Evolutionary conservation across 1,140 invertebrate species (phyloP), one percentile per base, ranked within the genome.

Genomic region (Galleria mellonella): DNA sequence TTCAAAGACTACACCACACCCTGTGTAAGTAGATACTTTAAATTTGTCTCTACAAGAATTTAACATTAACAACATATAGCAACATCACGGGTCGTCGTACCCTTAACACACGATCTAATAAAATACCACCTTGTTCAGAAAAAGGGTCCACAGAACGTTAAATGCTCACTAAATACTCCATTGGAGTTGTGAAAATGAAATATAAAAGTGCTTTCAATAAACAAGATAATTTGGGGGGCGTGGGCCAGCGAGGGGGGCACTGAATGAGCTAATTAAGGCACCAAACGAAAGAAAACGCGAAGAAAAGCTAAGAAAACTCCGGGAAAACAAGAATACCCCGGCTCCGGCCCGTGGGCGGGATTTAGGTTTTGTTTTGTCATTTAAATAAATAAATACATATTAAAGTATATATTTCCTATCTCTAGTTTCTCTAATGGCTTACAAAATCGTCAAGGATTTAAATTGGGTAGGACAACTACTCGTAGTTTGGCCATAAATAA

Each of bases 191-290:
- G 53, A 66, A 64, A 68, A 65, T 64, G 64, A 67, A 77, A 78
- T 74, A 76, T 79, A 76, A 79, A 79, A 79, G 75, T 82, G 61
- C 64, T 67, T 72, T 66, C 75, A 72, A 82, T 79, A 82, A 82
- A 82, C 68, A 79, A 75, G 66, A 68, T 68, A 65, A 72, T 68
- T 68, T 62, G 44, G 56, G 53, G 51, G 42, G 49, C 38, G 46
- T 23, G 51, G 47, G 54, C 46, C 43, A 55, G 48, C 45, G 55
- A 39, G 57, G 43, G 43, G 49, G 47, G 55, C 30, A 36, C 70
- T 82, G 79, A 83, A 83, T 83, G 73, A 78, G 72, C 77, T 83
- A 83, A 83, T 83, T 83, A 83, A 69, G 79, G 57, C 62, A 50
- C 46, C 63, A 61, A 67, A 66, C 73, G 72, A 83, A 83, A 83